phyloP scores from a whole-genome alignment of 2,797 vertebrate species.

The Rhinatrema bivittatum region DNA sequence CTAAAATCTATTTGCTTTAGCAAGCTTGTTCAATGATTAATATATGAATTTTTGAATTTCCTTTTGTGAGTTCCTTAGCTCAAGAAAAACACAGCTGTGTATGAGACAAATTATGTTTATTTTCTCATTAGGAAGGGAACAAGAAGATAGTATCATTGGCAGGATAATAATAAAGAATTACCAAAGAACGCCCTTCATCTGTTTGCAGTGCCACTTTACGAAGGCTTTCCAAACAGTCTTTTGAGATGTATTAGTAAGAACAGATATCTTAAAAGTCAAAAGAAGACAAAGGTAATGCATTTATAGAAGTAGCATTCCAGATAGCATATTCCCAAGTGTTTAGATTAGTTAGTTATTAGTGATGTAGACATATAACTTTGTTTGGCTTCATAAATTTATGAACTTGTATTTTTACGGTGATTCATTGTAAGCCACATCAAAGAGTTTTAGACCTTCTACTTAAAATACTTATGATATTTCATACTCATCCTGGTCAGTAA shows the following conservation, averaged over 20 bases:
- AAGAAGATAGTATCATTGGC: slow-evolving; percentile 63
- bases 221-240: slow-evolving; percentile 67
- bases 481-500: slow-evolving; percentile 20
- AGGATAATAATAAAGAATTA: slow-evolving; percentile 55
- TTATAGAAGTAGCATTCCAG: slow-evolving; percentile 69
- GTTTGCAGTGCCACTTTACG: slow-evolving; percentile 66
- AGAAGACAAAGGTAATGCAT: slow-evolving; percentile 69
- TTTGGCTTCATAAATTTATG: slow-evolving; percentile 64
- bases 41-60: slow-evolving; percentile 56
- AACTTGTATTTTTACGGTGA: slow-evolving; percentile 59
- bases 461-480: slow-evolving; percentile 34
- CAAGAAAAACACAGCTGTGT: slow-evolving; percentile 67
- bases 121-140: slow-evolving; percentile 67
- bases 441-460: slow-evolving; percentile 45
- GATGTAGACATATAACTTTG: slow-evolving; percentile 61
- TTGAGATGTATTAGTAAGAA: slow-evolving; percentile 63
- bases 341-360: slow-evolving; percentile 89
- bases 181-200: slow-evolving; percentile 64
- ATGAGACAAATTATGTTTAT: slow-evolving; percentile 61
- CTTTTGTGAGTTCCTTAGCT: slow-evolving; percentile 55
- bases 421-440: slow-evolving; percentile 55
- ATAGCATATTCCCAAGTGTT: slow-evolving; percentile 73
- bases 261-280: slow-evolving; percentile 64
- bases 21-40: slow-evolving; percentile 55
- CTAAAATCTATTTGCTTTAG: slow-evolving; percentile 64